Conservation (phyloP, 2,113 vertebrate species). For the Sisor rabdophorus region DNA sequence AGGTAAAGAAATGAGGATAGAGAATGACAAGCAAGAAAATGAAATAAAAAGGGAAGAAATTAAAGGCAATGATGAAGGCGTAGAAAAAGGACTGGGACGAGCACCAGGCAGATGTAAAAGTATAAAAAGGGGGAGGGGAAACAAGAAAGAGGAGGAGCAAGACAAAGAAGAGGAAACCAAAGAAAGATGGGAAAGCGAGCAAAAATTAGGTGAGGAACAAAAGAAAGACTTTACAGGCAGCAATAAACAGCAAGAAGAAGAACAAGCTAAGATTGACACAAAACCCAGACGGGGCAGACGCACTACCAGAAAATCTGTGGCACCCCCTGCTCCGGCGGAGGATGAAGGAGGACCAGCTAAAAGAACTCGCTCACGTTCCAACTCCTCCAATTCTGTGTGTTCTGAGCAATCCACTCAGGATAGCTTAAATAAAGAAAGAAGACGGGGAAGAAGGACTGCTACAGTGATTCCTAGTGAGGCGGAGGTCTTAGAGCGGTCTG, state of each 20-base stretch:
- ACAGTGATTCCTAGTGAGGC: neutral
- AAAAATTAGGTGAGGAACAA: slow-evolving; percentile 25
- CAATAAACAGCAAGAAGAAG: neutral
- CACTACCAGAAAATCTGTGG: slow-evolving; percentile 39
- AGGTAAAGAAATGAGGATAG: slow-evolving; percentile 11
- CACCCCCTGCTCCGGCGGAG: slow-evolving; percentile 10
- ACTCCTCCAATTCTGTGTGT: slow-evolving; percentile 52
- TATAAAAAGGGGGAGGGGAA: neutral
- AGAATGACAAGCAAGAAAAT: slow-evolving; percentile 14
- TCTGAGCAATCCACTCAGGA: slow-evolving; percentile 52
- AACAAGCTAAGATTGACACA: slow-evolving; percentile 1
- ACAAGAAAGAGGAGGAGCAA: neutral
- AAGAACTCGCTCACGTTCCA: slow-evolving; percentile 45
- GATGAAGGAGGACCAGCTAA: slow-evolving; percentile 4
- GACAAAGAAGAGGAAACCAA: neutral
- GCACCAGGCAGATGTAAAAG: neutral
- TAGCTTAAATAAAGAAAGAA: slow-evolving; percentile 43
- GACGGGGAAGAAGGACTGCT: slow-evolving; percentile 7
- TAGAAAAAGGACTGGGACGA: slow-evolving; percentile 23
- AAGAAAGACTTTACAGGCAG: slow-evolving; percentile 15
- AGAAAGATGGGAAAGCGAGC: slow-evolving; percentile 11
- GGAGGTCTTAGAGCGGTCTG: slow-evolving; percentile 29
- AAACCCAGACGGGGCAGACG: slow-evolving; percentile 38
- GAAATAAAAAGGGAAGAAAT: slow-evolving; percentile 31
- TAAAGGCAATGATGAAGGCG: neutral